These are phyloP conservation scores for Coecobrya sp. DNA, from an alignment of 2,888 invertebrate genomes.

Conservation along the genomic window DNA sequence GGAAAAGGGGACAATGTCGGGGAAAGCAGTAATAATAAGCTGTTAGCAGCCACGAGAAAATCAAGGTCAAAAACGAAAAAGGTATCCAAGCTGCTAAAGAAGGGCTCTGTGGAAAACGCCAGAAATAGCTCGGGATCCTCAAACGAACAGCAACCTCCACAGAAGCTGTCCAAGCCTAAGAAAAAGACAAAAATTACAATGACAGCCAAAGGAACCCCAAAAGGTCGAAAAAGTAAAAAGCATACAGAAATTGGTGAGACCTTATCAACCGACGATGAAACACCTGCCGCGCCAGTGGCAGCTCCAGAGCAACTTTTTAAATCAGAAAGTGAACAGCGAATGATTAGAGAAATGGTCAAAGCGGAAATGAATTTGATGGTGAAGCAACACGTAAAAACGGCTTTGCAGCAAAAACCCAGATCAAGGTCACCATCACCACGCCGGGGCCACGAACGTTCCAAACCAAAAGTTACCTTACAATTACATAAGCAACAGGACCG, in stretches of 20 bases:
- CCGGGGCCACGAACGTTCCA: too few relatives aligned
- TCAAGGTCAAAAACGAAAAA: conserved; percentile 63
- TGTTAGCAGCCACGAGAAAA: conserved; percentile 8
- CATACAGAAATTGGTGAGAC: background rate
- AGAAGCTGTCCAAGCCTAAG: background rate
- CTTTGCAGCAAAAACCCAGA: background rate
- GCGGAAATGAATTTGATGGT: conserved; percentile 75
- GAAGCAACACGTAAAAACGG: conserved; percentile 53
- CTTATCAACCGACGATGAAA: conserved; percentile 3
- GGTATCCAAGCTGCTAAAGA: background rate
- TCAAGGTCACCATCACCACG: too few relatives aligned
- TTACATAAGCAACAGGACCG: too few relatives aligned
- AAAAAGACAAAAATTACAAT: background rate
- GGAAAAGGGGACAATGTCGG: background rate
- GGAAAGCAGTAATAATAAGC: background rate
- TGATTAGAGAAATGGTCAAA: conserved; percentile 77
- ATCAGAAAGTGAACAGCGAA: conserved; percentile 65
- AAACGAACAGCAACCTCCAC: too few relatives aligned
- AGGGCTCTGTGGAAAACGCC: background rate
- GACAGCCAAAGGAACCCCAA: background rate
- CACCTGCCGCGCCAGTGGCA: background rate
- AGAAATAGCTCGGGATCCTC: conserved; percentile 16
- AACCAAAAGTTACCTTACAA: too few relatives aligned
- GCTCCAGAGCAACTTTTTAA: conserved; percentile 32
- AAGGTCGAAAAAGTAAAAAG: background rate